Conservation (phyloP, 2,888 invertebrate species). For the Dysmachus trigonus region DNA sequence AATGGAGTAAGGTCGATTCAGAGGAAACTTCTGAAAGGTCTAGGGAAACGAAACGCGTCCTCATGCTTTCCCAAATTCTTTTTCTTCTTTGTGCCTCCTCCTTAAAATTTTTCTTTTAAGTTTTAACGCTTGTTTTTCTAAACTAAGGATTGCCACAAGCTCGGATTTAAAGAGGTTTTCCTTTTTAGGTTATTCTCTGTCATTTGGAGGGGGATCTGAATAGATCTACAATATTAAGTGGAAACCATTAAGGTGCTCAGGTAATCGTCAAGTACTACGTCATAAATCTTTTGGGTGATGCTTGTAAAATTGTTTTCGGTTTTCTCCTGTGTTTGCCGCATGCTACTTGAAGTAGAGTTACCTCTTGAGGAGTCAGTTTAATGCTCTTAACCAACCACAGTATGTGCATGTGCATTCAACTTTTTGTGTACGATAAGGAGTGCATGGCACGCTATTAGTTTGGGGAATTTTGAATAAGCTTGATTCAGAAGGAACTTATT, state of each 20-base stretch:
- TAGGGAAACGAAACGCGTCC: neutral
- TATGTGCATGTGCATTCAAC: neutral
- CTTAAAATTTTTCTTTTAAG: neutral
- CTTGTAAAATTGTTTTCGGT: neutral
- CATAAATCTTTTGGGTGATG: neutral
- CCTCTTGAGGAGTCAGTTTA: neutral
- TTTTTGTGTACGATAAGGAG: neutral
- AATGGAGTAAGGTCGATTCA: slow-evolving; percentile 2
- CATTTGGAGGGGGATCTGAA: neutral
- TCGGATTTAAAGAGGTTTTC: neutral
- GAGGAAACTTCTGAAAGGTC: slow-evolving; percentile 1
- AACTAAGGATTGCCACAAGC: neutral
- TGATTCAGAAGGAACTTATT: neutral
- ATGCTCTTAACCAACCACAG: neutral
- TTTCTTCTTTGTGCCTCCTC: neutral
- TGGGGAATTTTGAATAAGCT: neutral
- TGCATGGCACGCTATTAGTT: neutral
- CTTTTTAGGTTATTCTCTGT: neutral
- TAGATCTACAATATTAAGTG: neutral
- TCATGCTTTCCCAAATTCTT: neutral
- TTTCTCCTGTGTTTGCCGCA: neutral
- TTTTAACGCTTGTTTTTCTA: neutral
- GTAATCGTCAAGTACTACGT: neutral
- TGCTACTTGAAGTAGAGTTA: neutral
- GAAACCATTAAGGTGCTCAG: neutral